Base-by-base conservation (phyloP, 2,888 invertebrate species). In the Frankliniella intonsa region DNA sequence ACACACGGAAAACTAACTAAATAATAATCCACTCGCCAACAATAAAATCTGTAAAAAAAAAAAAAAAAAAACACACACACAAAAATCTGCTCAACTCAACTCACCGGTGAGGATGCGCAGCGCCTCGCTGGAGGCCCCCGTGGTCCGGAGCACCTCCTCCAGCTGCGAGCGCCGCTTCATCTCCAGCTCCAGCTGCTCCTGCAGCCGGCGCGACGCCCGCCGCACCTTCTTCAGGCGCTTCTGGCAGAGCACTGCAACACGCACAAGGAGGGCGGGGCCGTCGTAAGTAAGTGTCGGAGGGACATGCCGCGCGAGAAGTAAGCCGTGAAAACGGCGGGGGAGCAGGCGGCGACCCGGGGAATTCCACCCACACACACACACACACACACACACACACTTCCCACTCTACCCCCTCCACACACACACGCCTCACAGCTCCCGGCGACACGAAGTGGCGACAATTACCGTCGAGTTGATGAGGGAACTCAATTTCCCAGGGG, bases 221-320 rank as follows among this genome's bases (percentile, higher is more conserved):
- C 94, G 92, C 88, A 97, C 97, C 86, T 95, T 94, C 90, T 96
- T 94, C 89, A 96, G 91, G 84, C 96, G 92, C 88, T 97, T 97
- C 88, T 97, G 96, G 88, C 95, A 95, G 87, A 94, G 90, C 84
- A 94, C 97, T 97, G 92, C 27, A 90, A 91, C 85, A 86, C 85
- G 84, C 83, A 84, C 84, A 83, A 82, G 82, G 65, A 51, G 81
- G n/a, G 82, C 50, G 50, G 14, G 55, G 14, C 17, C 27, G 49
- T 14, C n/a, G 38, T 38, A 38, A 38, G 38, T 38, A 38, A 38
- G 38, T 38, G 38, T 38, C 38, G 38, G 55, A 5, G 0, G 55
- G 5, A 19, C 55, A 19, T 55, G 55, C 14, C 19, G 81, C 50
- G n/a, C 12, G 69, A 38, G 38, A 38, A 38, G 38, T 38, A 38